Percentiles rank a stretch among this genome's conserved stretches.
These are phyloP conservation scores for Gallinago paraguaiae DNA, from an alignment of 2,113 vertebrate genomes.

Conservation along the genomic window DNA sequence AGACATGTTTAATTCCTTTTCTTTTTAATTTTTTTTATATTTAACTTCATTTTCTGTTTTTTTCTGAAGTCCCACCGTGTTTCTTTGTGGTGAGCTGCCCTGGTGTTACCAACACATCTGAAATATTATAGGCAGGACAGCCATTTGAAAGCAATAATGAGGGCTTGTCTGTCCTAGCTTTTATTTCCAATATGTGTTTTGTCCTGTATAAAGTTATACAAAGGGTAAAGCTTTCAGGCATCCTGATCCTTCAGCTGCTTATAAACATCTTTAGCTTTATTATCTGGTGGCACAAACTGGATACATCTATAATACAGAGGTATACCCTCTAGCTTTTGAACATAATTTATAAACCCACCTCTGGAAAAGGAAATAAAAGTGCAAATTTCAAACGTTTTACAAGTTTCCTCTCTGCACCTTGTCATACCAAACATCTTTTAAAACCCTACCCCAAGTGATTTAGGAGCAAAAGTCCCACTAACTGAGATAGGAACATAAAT, in stretches of 20 bases:
- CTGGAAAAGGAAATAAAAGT: background rate
- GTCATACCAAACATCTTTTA: background rate
- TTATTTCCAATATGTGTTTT: background rate
- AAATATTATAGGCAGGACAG: background rate
- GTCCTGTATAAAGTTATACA: background rate
- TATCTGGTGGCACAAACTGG: background rate
- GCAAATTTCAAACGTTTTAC: accelerated
- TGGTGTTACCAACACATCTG: background rate
- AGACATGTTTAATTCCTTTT: background rate
- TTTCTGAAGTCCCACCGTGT: background rate
- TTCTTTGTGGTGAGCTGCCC: background rate
- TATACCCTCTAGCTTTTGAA: background rate
- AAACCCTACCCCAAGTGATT: background rate
- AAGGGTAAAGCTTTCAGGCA: background rate
- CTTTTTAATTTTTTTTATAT: background rate
- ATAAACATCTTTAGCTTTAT: background rate
- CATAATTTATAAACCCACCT: background rate
- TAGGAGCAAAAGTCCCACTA: background rate
- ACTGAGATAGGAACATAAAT: background rate
- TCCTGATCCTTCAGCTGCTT: background rate
- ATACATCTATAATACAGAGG: background rate
- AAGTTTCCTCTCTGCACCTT: background rate
- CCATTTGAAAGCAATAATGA: background rate
- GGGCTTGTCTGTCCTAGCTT: background rate
- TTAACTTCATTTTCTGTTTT: background rate